A percentile compares a stretch with the other conserved stretches of the same genome.
phyloP scores from a whole-genome alignment of 2,113 vertebrate species.

The Ctenomys sociabilis region DNA sequence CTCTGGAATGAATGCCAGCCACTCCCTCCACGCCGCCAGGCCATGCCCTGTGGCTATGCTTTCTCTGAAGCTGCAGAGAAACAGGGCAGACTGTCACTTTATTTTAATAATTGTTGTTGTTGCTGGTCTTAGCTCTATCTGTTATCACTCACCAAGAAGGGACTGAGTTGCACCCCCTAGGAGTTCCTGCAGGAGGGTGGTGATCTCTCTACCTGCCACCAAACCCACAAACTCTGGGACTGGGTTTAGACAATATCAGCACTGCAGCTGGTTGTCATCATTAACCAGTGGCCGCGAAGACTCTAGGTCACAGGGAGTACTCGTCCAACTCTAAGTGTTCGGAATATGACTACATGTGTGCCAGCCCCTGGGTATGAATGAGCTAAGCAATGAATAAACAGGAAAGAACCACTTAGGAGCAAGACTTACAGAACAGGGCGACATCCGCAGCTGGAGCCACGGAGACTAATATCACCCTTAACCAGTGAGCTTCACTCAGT shows the following conservation, averaged over 20 bases:
- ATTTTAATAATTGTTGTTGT: slow-evolving; percentile 37
- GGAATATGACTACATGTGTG: neutral
- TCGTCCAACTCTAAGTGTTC: neutral
- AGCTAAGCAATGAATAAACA: neutral
- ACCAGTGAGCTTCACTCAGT: neutral
- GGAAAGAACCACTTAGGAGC: neutral
- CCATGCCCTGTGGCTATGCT: neutral
- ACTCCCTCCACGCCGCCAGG: neutral
- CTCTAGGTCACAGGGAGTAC: neutral
- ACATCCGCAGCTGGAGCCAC: neutral
- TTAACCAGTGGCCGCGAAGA: neutral
- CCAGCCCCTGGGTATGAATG: neutral
- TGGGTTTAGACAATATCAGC: neutral
- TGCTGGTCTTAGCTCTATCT: neutral
- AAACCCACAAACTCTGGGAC: neutral
- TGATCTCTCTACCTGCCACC: neutral
- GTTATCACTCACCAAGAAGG: neutral
- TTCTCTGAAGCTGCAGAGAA: slow-evolving; percentile 4
- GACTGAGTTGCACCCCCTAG: neutral
- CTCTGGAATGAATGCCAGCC: neutral
- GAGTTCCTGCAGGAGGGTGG: neutral
- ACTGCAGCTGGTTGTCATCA: rapidly evolving
- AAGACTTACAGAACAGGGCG: neutral
- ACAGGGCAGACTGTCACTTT: neutral
- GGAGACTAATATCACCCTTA: neutral